A percentile compares a stretch with the other conserved stretches of the same genome.
phyloP scores from a whole-genome alignment of 2,797 vertebrate genomes.

The Eulemur coronatus region DNA sequence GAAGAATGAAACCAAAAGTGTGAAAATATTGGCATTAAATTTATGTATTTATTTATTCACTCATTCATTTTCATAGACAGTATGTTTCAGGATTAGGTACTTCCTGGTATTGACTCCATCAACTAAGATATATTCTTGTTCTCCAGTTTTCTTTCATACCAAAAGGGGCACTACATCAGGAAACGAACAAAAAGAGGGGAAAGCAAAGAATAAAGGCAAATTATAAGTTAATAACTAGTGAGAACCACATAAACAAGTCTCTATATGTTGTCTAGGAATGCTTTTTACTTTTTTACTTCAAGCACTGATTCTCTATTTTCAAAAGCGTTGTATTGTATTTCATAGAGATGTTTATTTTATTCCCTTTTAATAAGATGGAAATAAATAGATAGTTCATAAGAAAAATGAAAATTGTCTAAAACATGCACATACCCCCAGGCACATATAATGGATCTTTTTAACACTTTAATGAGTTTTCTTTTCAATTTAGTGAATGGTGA shows the following conservation, averaged over 20 bases:
- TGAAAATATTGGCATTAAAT: neutral
- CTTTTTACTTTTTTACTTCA: neutral
- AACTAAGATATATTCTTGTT: neutral
- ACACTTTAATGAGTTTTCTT: neutral
- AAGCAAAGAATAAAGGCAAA: neutral
- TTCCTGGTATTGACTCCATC: neutral
- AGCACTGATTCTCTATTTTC: neutral
- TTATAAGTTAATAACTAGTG: neutral
- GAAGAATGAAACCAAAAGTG: neutral
- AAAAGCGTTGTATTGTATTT: neutral
- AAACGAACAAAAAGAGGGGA: neutral
- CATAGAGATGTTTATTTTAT: neutral
- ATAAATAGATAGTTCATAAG: neutral
- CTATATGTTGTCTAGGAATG: neutral
- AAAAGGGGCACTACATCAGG: neutral
- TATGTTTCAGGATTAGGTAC: neutral
- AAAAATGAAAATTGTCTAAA: neutral
- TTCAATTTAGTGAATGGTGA: neutral
- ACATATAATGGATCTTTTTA: neutral
- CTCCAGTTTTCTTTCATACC: neutral
- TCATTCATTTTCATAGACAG: neutral
- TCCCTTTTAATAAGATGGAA: neutral
- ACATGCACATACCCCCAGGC: neutral
- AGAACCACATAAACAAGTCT: neutral
- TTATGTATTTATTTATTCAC: neutral